A percentile compares a stretch with the other conserved stretches of the same genome.
phyloP scores from a whole-genome alignment of 2,113 vertebrate genomes.

The Megaptera novaeangliae region DNA sequence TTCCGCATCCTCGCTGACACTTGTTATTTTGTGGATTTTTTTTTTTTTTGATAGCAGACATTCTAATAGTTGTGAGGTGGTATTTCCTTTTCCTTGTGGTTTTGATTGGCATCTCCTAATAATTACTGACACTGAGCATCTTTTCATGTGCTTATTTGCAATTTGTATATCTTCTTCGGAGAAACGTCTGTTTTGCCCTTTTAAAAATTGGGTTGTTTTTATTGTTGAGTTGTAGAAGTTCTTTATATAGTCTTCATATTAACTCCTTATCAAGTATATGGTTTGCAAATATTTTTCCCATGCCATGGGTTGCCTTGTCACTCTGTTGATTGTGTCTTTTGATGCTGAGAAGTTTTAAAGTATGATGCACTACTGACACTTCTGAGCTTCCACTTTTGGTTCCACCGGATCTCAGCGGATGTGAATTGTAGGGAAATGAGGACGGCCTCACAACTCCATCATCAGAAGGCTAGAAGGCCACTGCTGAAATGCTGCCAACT shows the following conservation, averaged over 20 bases:
- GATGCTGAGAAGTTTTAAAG: neutral
- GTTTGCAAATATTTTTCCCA: neutral
- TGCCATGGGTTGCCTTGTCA: neutral
- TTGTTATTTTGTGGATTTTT: no score
- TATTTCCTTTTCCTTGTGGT: no score
- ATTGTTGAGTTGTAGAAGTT: neutral
- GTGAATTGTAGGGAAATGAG: neutral
- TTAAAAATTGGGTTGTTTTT: no score
- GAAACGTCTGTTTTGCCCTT: no score
- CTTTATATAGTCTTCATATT: neutral
- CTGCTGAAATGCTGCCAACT: neutral
- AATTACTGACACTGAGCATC: no score
- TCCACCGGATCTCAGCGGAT: neutral
- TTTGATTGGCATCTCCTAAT: no score
- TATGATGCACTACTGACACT: neutral
- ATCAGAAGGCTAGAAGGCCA: neutral
- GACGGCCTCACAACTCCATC: neutral
- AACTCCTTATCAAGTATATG: neutral
- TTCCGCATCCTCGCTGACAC: no score
- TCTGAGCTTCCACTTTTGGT: neutral
- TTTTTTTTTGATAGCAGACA: no score
- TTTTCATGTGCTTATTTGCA: no score
- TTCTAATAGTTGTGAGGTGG: no score
- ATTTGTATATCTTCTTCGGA: no score
- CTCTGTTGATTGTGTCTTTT: neutral